Evolutionary conservation across 2,888 invertebrate genomes (phyloP).

Genomic region (Synergus itoensis): DNA sequence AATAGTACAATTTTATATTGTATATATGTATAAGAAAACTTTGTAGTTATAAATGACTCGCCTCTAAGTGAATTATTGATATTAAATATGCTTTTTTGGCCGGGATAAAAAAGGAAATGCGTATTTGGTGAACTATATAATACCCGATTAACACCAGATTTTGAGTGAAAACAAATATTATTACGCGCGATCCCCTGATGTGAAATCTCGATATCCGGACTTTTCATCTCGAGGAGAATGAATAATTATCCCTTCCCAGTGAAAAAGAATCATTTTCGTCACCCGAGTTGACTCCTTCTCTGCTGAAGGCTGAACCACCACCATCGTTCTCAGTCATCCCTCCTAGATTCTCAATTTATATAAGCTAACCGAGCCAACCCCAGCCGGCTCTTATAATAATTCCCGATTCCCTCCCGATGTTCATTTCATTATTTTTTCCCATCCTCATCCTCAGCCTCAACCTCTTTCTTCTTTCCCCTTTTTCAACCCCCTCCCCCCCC

Average conservation of each 20-base stretch:
- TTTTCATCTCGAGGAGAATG: conserved; percentile 55
- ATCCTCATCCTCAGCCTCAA: conserved; percentile 51
- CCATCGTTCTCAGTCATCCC: conserved; percentile 35
- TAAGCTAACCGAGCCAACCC: conserved; percentile 62
- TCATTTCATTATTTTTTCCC: conserved; percentile 76
- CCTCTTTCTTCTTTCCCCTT: conserved; percentile 1
- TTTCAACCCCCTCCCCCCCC: conserved; percentile 43
- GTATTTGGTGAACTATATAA: neutral
- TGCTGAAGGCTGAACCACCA: conserved; percentile 1
- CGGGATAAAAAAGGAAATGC: neutral
- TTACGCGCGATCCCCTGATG: conserved; percentile 36
- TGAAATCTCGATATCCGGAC: conserved; percentile 48
- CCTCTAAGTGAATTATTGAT: neutral
- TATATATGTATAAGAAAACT: too few species aligned
- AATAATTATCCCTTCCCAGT: conserved; percentile 62
- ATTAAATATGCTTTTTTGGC: neutral
- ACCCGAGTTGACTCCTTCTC: conserved; percentile 44
- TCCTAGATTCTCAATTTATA: conserved; percentile 65
- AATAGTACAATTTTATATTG: too few species aligned
- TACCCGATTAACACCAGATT: neutral
- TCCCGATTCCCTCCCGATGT: conserved; percentile 74
- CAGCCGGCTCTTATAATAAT: conserved; percentile 75
- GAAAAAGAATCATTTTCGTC: conserved; percentile 60
- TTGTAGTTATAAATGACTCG: neutral
- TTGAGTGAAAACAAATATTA: conserved; percentile 51